Conservation (phyloP, 1,140 invertebrate genomes). For the Drosophila neocordata region DNA sequence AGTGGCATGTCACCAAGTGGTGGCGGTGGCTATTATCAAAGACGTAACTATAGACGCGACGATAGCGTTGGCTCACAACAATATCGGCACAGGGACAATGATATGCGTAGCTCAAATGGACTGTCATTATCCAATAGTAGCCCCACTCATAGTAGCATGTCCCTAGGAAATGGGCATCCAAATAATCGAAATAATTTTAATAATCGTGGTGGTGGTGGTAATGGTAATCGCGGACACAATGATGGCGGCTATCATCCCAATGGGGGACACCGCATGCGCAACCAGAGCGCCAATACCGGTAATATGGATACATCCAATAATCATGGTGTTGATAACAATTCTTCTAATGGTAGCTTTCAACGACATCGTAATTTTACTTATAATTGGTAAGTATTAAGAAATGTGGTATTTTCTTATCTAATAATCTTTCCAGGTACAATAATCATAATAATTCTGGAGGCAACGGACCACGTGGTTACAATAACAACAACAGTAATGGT, state of each 20-base stretch:
- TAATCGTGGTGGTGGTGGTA: conserved; percentile 24
- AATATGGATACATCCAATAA: conserved; percentile 24
- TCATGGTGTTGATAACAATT: conserved; percentile 16
- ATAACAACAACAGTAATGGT: conserved; percentile 25
- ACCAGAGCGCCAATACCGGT: conserved; percentile 32
- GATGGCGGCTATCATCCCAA: conserved; percentile 33
- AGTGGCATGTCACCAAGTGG: not conserved
- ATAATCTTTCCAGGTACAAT: conserved; percentile 11
- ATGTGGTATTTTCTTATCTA: not conserved
- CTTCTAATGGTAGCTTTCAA: conserved; percentile 40
- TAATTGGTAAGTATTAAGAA: conserved; percentile 40
- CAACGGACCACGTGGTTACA: not conserved
- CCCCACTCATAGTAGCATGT: conserved; percentile 38
- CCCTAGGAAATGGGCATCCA: conserved; percentile 22
- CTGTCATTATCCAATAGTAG: conserved; percentile 32
- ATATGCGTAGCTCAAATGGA: conserved; percentile 9
- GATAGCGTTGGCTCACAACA: conserved; percentile 53
- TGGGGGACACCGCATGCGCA: conserved; percentile 35
- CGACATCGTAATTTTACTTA: conserved; percentile 9
- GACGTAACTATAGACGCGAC: conserved; percentile 54
- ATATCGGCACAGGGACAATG: conserved; percentile 20
- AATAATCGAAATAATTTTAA: conserved; percentile 22
- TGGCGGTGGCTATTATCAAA: conserved; percentile 37
- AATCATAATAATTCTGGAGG: conserved; percentile 21
- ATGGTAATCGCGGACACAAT: conserved; percentile 8